Evolutionary conservation across 2,888 invertebrate species (phyloP).

Genomic region (Microdon myrmicae): DNA sequence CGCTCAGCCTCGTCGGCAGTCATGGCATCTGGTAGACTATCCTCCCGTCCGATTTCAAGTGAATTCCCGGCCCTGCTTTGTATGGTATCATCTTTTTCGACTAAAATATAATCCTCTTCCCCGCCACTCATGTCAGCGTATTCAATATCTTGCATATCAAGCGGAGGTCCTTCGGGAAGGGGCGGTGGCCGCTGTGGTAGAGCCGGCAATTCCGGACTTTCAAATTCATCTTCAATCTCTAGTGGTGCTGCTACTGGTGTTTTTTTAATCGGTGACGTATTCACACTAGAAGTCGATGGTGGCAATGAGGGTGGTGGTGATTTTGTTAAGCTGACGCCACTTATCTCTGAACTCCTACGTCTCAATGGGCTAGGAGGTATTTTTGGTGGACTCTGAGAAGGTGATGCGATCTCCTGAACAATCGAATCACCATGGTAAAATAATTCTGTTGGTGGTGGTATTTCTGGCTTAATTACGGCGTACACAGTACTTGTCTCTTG

Average conservation of each 20-base stretch:
- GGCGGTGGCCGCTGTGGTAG: slow-evolving; percentile 59
- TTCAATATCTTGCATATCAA: slow-evolving; percentile 71
- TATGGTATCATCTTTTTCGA: slow-evolving; percentile 53
- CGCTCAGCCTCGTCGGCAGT: slow-evolving; percentile 90
- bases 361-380: slow-evolving; percentile 40
- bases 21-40: slow-evolving; percentile 72
- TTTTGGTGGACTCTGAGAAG: slow-evolving; percentile 55
- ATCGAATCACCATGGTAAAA: slow-evolving; percentile 54
- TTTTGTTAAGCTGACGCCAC: slow-evolving; percentile 51
- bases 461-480: slow-evolving; percentile 66
- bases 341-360: slow-evolving; percentile 44
- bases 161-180: slow-evolving; percentile 67
- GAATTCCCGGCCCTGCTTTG: slow-evolving; percentile 31
- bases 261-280: slow-evolving; percentile 57
- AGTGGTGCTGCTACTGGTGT: slow-evolving; percentile 59
- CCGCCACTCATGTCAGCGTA: slow-evolving; percentile 71
- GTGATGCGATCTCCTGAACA: slow-evolving; percentile 53
- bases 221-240: slow-evolving; percentile 62
- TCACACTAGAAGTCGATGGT: slow-evolving; percentile 51
- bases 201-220: slow-evolving; percentile 57
- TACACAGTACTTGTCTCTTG: slow-evolving; percentile 65
- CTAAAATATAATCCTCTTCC: slow-evolving; percentile 67
- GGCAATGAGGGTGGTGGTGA: slow-evolving; percentile 59
- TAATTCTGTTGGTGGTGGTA: slow-evolving; percentile 57
- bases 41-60: slow-evolving; percentile 56